These are phyloP conservation scores for Coendou prehensilis DNA, from an alignment of 2,797 vertebrate species.

Conservation along the genomic window DNA sequence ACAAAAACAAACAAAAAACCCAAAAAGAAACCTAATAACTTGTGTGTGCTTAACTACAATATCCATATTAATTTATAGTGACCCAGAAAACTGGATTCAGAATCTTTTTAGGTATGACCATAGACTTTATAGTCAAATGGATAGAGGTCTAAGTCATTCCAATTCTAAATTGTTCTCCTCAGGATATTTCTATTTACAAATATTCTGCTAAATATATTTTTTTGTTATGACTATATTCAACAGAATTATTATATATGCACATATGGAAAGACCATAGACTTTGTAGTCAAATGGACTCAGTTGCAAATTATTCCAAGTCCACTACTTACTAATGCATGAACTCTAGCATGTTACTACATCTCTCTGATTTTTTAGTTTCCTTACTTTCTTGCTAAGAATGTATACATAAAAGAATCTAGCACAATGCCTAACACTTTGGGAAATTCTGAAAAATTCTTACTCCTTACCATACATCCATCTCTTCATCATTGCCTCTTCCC, in stretches of 20 bases:
- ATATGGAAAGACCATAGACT: background rate
- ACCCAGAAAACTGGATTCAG: background rate
- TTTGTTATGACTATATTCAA: background rate
- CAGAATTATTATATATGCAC: background rate
- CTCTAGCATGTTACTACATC: background rate
- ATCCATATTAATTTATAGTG: background rate
- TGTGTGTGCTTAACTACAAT: background rate
- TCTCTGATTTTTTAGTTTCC: background rate
- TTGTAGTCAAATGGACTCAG: background rate
- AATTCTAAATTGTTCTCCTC: constrained; percentile 2
- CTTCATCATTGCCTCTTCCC: background rate
- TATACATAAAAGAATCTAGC: background rate
- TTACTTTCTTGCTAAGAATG: background rate
- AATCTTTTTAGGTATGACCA: background rate
- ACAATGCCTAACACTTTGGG: background rate
- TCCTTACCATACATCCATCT: background rate
- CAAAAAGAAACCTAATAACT: background rate
- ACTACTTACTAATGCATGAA: background rate
- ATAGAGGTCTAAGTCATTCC: background rate
- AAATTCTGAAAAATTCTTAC: constrained; percentile 2
- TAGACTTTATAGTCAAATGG: background rate
- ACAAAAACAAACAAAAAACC: background rate
- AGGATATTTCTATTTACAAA: constrained; percentile 5
- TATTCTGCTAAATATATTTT: background rate
- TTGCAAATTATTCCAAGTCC: background rate